Conservation (phyloP, 2,113 vertebrate species). For the Saccopteryx leptura region DNA sequence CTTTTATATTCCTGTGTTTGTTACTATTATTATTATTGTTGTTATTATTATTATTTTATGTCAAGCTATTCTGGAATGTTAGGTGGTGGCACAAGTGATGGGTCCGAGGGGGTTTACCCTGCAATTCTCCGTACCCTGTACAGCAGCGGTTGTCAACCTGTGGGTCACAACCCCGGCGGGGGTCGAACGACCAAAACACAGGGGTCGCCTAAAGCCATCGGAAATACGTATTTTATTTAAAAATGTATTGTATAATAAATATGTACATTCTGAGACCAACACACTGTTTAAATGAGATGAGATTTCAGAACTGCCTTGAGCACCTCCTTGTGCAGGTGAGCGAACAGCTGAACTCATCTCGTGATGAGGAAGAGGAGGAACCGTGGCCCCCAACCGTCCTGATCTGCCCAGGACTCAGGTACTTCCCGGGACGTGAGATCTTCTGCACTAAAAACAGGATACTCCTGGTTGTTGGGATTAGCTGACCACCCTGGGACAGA, state of each 20-base stretch:
- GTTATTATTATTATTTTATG: neutral
- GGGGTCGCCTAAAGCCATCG: too few species aligned
- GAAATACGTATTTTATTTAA: too few species aligned
- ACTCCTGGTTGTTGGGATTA: fast-evolving
- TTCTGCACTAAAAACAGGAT: neutral
- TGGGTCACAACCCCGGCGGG: too few species aligned
- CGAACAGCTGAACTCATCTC: neutral
- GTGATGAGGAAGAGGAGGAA: neutral
- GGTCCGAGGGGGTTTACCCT: fast-evolving
- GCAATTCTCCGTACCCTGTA: neutral
- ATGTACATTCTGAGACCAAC: neutral
- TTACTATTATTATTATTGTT: neutral
- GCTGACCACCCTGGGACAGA: neutral
- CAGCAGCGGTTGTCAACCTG: too few species aligned
- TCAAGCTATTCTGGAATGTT: neutral
- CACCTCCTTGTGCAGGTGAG: neutral
- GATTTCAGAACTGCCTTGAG: neutral
- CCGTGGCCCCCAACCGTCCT: too few species aligned
- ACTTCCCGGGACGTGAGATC: fast-evolving
- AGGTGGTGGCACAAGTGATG: neutral
- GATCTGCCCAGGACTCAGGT: neutral
- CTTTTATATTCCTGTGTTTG: neutral
- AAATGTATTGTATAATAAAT: too few species aligned
- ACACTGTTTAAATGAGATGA: neutral
- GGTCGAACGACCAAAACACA: too few species aligned